Base-by-base conservation (phyloP, 2,113 vertebrate genomes). In the Spilogale gracilis region DNA sequence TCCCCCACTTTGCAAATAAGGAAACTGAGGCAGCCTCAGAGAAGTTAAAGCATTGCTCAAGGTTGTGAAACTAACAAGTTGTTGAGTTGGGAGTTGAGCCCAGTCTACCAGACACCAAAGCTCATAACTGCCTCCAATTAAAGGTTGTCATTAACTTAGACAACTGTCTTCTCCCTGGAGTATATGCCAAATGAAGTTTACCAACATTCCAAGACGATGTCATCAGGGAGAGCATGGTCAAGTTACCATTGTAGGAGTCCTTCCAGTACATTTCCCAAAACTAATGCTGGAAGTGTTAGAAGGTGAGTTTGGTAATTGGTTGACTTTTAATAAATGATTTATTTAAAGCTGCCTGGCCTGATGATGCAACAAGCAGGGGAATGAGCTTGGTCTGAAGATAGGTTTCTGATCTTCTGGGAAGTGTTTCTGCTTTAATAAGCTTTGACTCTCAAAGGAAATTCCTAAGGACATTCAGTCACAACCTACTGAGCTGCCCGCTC, bases 201-300 rank as follows among this genome's bases (percentile, higher is more conserved):
- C 79, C 95, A 94, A 32, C 94, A 97, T 97, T 97, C 95, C 96
- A 90, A 87, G 95, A 96, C 48, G 45, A 88, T 97, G 97, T 94
- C 96, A 81, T 96, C 83, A 96, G 92, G n/a, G 13, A 93, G 67
- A 69, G 12, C 76, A 14, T 25, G 73, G 90, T 98, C 95, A 97
- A 92, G 92, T 97, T 95, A 96, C 96, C 63, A 60, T 17, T 30
- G 94, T 90, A 95, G 74, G 83, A 96, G 54, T 76, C 58, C 61
- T 92, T 93, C 87, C 83, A 97, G 96, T 63, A 95, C 18, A 65
- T 96, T 98, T 98, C 98, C 98, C 97, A 97, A 97, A 98, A 96
- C 85, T 89, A 71, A 73, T 80, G 43, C 48, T 84, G 84, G 76
- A 93, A 50, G 71, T 94, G 95, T 94, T 95, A 91, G 89, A 90